phyloP scores from a whole-genome alignment of 2,888 invertebrate genomes.

The Eupsilia transversa region DNA sequence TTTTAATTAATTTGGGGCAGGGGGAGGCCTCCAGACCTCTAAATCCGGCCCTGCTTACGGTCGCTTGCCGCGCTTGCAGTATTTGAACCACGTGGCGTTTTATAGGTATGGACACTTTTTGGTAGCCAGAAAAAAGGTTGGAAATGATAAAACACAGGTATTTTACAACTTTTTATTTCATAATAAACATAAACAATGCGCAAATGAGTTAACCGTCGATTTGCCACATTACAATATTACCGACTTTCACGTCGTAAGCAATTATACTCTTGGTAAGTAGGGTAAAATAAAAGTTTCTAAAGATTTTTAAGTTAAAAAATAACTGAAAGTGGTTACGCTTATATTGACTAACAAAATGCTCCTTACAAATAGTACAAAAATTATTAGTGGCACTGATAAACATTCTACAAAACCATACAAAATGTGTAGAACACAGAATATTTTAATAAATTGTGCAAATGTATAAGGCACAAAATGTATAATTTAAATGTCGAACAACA shows the following conservation, averaged over 20 bases:
- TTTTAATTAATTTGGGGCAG: no score
- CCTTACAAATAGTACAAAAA: conserved; percentile 77
- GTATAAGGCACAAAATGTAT: conserved; percentile 80
- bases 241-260: conserved; percentile 72
- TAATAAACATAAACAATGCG: conserved; percentile 89
- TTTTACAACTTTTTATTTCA: conserved; percentile 85
- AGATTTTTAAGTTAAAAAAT: conserved; percentile 75
- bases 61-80: background rate
- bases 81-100: background rate
- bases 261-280: conserved; percentile 75
- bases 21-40: no score
- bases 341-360: conserved; percentile 86
- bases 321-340: conserved; percentile 79
- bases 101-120: background rate
- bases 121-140: background rate
- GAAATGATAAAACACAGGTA: conserved; percentile 56
- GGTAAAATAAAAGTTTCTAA: conserved; percentile 76
- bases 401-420: conserved; percentile 65
- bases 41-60: no score
- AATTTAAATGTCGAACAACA: conserved; percentile 62
- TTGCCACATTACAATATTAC: conserved; percentile 77
- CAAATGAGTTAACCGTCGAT: conserved; percentile 84
- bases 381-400: conserved; percentile 85
- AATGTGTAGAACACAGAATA: conserved; percentile 58
- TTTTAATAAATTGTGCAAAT: conserved; percentile 80